These are phyloP conservation scores for Agapornis canus DNA, from an alignment of 2,797 vertebrate genomes.

Conservation along the genomic window DNA sequence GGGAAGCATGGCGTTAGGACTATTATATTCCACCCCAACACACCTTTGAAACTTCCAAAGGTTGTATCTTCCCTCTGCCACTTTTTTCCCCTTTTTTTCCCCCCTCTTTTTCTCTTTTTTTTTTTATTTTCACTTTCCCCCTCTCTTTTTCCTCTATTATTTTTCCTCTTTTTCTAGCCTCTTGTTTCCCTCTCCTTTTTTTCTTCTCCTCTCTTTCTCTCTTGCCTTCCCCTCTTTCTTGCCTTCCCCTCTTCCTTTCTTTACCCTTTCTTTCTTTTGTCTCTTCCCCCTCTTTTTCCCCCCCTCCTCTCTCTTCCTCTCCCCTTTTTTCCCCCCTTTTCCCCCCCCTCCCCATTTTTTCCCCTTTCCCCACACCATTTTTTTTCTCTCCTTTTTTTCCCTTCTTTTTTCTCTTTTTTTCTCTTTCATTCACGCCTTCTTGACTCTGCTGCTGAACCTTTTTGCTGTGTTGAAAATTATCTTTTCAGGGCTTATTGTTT, in stretches of 20 bases:
- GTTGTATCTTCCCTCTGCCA: neutral
- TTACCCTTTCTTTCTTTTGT: too few relatives aligned
- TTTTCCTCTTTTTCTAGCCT: neutral
- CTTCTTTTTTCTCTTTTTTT: too few relatives aligned
- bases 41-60: neutral
- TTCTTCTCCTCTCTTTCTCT: too few relatives aligned
- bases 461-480: neutral
- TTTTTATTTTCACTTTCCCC: too few relatives aligned
- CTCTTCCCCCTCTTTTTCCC: too few relatives aligned
- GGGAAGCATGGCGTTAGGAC: fast-evolving
- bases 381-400: too few relatives aligned
- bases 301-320: fast-evolving
- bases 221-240: too few relatives aligned
- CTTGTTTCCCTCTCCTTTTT: too few relatives aligned
- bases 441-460: neutral
- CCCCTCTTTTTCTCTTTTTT: neutral
- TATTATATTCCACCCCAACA: neutral
- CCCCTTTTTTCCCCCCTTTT: fast-evolving
- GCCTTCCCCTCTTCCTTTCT: too few relatives aligned
- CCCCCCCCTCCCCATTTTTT: too few relatives aligned
- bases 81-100: neutral
- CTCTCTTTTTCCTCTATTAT: too few relatives aligned
- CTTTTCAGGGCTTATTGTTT: neutral
- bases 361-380: too few relatives aligned
- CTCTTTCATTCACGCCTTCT: neutral